A percentile compares a stretch with the other conserved stretches of the same genome.
phyloP scores from a whole-genome alignment of 2,113 vertebrate genomes.

The Pavo muticus region DNA sequence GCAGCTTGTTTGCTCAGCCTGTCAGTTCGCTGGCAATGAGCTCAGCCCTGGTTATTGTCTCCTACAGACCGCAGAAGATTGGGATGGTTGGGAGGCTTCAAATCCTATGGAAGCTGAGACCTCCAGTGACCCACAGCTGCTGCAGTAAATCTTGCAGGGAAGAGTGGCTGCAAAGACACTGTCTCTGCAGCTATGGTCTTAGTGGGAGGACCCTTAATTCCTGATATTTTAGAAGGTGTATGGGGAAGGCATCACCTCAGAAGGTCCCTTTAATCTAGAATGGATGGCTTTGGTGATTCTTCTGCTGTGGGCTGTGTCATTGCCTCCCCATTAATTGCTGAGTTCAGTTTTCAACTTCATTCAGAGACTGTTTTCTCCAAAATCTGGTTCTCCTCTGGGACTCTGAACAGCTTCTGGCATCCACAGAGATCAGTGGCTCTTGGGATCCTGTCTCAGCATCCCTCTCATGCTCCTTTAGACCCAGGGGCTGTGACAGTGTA shows the following conservation, averaged over 20 bases:
- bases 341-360: background rate
- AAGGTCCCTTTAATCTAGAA: background rate
- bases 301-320: background rate
- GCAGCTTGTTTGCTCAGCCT: background rate
- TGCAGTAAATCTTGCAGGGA: background rate
- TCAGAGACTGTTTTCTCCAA: background rate
- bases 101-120: background rate
- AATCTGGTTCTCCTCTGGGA: background rate
- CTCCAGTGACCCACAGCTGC: background rate
- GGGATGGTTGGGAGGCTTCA: background rate
- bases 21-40: background rate
- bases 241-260: background rate
- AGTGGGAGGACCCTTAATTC: background rate
- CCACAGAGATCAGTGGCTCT: background rate
- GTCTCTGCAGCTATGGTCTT: background rate
- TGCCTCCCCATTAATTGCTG: background rate
- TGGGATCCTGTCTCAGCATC: background rate
- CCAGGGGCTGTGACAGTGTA: background rate
- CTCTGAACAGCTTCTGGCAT: background rate
- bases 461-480: background rate
- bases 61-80: background rate
- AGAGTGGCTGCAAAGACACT: background rate
- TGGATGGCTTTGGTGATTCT: background rate
- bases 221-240: background rate
- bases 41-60: background rate